Evolutionary conservation across 2,797 vertebrate genomes (phyloP), one percentile per base, ranked within the genome.

Genomic region (Liasis olivaceus): DNA sequence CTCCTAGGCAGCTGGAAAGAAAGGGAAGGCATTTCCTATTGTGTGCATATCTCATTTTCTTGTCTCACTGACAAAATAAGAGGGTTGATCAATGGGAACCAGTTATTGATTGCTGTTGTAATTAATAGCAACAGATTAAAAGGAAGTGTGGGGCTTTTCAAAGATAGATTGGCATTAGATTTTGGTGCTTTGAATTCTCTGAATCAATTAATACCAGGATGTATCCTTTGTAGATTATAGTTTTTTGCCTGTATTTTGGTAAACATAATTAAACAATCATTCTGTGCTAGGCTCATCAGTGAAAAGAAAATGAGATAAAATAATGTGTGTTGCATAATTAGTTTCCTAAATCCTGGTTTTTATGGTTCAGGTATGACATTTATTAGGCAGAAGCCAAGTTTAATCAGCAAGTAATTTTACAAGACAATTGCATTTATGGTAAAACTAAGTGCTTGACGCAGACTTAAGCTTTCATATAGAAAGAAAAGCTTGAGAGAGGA

Each of bases 251-350:
- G 42, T 85, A 88, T 31, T 95, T 90, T 95, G 66, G 91, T 96
- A 96, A 97, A 95, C 94, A 94, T 88, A 96, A 97, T 96, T 95
- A 96, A 96, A 95, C 87, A 96, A 97, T 97, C 96, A 95, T 95
- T 93, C 95, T 94, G 95, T 94, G 91, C 92, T 96, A 91, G 91
- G 92, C 90, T 95, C 77, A 91, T 95, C 92, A 92, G 72, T 81
- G 54, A 89, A 95, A 95, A 95, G 77, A 95, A 95, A 87, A 90
- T 95, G 92, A 95, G 91, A 95, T 94, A 91, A 96, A 89, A 95
- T 87, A 17, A 20, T 42, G 4, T 92, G 66, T 90, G 93, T 94
- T 93, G 69, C 86, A 60, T 93, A 95, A 94, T 95, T 95, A 95
- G 69, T 85, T 92, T 62, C 92, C 92, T 95, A 90, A 95, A 36